Conservation (phyloP, 2,113 vertebrate species). For the Perca fluviatilis region DNA sequence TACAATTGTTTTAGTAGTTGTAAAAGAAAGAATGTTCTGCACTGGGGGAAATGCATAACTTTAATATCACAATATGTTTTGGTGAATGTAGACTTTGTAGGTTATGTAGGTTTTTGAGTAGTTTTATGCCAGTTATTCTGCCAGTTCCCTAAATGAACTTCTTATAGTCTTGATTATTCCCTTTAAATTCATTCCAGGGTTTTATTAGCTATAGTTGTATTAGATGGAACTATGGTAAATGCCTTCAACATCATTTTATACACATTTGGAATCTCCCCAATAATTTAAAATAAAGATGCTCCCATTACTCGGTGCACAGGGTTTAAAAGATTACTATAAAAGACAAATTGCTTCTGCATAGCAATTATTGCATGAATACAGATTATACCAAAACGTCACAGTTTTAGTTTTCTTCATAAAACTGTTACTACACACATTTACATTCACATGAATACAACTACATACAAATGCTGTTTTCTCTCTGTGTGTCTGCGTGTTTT, state of each 20-base stretch:
- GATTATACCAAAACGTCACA: background rate
- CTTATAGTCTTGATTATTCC: background rate
- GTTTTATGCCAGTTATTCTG: background rate
- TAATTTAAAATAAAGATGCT: conserved; percentile 3
- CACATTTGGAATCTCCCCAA: background rate
- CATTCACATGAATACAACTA: conserved; percentile 4
- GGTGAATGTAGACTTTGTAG: background rate
- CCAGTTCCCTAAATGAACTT: background rate
- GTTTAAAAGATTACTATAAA: background rate
- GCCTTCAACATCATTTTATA: background rate
- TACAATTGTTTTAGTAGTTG: too few relatives aligned
- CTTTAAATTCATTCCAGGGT: background rate
- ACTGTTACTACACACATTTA: conserved; percentile 1
- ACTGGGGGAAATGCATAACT: background rate
- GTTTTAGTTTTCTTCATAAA: background rate
- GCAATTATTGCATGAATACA: conserved; percentile 14
- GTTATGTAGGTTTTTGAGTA: background rate
- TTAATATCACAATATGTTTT: background rate
- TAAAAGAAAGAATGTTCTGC: background rate
- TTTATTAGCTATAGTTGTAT: conserved; percentile 4
- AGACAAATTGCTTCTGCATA: background rate
- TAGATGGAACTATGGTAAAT: background rate
- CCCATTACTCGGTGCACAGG: background rate
- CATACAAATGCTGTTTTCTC: conserved; percentile 11
- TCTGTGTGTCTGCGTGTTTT: conserved; percentile 37